phyloP scores from a whole-genome alignment of 1,140 invertebrate species.

The Drosophila rufa region DNA sequence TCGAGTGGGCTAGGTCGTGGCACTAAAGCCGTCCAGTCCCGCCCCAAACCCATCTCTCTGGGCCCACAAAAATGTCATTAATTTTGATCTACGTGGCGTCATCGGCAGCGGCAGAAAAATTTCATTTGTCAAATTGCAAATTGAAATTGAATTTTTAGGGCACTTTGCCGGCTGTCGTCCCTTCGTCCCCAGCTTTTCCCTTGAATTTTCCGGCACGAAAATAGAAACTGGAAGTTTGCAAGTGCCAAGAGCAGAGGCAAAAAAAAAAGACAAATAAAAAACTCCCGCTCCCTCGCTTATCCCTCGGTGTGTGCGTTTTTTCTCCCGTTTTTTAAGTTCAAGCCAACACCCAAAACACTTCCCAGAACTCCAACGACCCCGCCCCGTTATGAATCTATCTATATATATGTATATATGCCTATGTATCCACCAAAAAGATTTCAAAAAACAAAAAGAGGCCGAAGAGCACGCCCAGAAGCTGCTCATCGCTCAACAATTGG shows the following conservation, averaged over 20 bases:
- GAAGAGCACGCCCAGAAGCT: conserved; percentile 84
- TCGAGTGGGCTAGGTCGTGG: conserved; percentile 57
- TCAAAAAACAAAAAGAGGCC: conserved; percentile 85
- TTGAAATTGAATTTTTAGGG: conserved; percentile 72
- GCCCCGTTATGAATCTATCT: conserved; percentile 6
- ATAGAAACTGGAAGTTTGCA: conserved; percentile 1
- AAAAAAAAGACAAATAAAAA: too few relatives aligned
- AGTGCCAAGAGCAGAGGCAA: conserved; percentile 1
- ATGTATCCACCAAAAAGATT: conserved; percentile 57
- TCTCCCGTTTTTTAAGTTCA: background rate
- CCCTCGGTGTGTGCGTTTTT: conserved; percentile 2
- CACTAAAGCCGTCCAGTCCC: conserved; percentile 1
- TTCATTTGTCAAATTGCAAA: conserved; percentile 78
- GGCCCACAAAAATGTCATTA: conserved; percentile 61
- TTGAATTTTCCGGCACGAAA: conserved; percentile 9
- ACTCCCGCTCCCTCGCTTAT: background rate
- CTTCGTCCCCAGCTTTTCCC: background rate
- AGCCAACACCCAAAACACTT: background rate
- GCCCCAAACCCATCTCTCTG: background rate
- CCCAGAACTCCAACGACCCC: background rate
- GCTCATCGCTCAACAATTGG: conserved; percentile 81
- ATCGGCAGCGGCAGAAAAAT: conserved; percentile 48
- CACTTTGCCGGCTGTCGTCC: conserved; percentile 15
- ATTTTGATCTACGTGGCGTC: conserved; percentile 60
- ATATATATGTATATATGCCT: conserved; percentile 28